Evolutionary conservation across 2,113 vertebrate species (phyloP).

Genomic region (Siniperca knerii): DNA sequence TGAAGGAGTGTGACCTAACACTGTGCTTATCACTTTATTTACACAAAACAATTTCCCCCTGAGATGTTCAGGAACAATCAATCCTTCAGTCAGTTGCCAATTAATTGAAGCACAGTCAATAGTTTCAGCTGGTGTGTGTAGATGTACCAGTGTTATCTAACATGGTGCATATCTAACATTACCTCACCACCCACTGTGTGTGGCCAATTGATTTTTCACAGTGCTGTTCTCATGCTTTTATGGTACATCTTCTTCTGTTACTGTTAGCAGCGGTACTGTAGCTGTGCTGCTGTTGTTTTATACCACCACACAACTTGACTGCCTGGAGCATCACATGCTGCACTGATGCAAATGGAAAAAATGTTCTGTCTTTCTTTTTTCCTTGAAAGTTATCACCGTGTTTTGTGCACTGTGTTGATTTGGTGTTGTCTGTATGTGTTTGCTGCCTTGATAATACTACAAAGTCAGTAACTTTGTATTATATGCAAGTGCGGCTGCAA

Average conservation of each 20-base stretch:
- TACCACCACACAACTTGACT: neutral
- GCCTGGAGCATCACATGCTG: conserved; percentile 51
- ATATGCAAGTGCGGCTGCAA: neutral
- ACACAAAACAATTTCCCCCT: neutral
- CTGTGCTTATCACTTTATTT: neutral
- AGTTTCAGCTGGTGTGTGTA: neutral
- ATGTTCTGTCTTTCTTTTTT: neutral
- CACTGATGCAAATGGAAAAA: conserved; percentile 14
- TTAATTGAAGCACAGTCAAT: neutral
- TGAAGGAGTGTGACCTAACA: neutral
- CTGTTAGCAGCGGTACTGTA: neutral
- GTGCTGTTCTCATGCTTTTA: conserved; percentile 6
- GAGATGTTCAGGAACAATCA: conserved; percentile 2
- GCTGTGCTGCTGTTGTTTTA: neutral
- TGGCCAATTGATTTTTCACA: conserved; percentile 32
- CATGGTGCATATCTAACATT: conserved; percentile 7
- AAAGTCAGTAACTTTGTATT: neutral
- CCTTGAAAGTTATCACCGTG: neutral
- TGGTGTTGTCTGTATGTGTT: neutral
- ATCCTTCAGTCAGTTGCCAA: neutral
- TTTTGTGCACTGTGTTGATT: neutral
- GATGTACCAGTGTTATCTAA: neutral
- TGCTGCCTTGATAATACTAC: neutral
- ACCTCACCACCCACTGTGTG: conserved; percentile 27
- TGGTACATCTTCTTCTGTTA: neutral